These are phyloP conservation scores for Epistrophe eligans DNA, from an alignment of 2,888 invertebrate species.

Conservation along the genomic window DNA sequence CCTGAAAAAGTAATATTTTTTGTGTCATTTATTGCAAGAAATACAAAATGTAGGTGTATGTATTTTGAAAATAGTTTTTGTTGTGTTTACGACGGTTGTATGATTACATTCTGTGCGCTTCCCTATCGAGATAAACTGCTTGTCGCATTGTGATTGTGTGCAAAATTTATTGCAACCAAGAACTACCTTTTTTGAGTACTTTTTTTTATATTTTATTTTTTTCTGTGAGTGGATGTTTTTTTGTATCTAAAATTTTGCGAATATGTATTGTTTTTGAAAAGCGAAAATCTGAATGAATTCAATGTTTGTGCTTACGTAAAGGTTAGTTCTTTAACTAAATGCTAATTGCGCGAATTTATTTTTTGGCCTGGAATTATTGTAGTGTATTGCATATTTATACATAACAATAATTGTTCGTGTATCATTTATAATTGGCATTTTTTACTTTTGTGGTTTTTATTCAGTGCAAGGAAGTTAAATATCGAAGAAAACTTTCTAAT, in stretches of 20 bases:
- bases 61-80: constrained; percentile 55
- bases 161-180: constrained; percentile 50
- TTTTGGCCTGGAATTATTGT: constrained; percentile 6
- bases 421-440: constrained; percentile 22
- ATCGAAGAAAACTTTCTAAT: constrained; percentile 69
- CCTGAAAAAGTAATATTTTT: constrained; percentile 53
- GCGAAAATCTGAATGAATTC: not conserved
- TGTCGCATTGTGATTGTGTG: constrained; percentile 59
- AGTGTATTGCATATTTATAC: not conserved
- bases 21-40: constrained; percentile 33
- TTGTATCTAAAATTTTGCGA: not conserved
- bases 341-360: constrained; percentile 43
- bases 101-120: constrained; percentile 60
- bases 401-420: not conserved
- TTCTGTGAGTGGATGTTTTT: not conserved
- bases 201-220: not conserved
- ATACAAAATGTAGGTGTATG: constrained; percentile 54
- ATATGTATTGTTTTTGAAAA: not conserved
- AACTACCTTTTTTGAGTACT: constrained; percentile 9
- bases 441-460: constrained; percentile 29
- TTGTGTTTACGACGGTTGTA: constrained; percentile 72
- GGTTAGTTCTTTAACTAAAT: constrained; percentile 21
- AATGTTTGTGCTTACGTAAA: constrained; percentile 38
- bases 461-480: constrained; percentile 48
- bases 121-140: constrained; percentile 59